phyloP scores from a whole-genome alignment of 2,888 invertebrate genomes.

The Drosophila lacicola region DNA sequence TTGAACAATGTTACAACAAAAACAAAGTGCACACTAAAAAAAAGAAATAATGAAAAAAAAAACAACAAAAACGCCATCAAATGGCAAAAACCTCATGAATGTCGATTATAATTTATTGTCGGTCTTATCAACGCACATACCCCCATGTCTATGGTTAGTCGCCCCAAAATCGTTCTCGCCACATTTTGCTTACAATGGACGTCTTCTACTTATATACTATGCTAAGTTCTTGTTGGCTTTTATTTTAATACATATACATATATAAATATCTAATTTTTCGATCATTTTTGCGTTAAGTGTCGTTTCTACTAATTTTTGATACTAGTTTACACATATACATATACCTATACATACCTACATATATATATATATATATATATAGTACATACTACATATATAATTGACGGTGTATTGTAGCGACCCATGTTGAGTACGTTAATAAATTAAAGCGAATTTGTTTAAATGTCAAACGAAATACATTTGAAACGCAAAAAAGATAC shows the following conservation, averaged over 20 bases:
- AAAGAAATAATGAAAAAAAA: constrained; percentile 19
- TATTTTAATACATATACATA: constrained; percentile 53
- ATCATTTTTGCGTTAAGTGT: constrained; percentile 72
- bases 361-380: constrained; percentile 53
- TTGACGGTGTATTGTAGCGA: constrained; percentile 72
- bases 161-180: constrained; percentile 30
- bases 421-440: constrained; percentile 77
- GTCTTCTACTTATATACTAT: constrained; percentile 64
- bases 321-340: constrained; percentile 75
- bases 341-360: constrained; percentile 26
- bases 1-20: constrained; percentile 64
- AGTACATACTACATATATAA: constrained; percentile 54
- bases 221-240: constrained; percentile 74
- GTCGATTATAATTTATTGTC: constrained; percentile 77
- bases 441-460: constrained; percentile 79
- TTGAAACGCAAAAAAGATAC: constrained; percentile 18
- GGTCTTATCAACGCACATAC: constrained; percentile 64
- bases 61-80: constrained; percentile 57
- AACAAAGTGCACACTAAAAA: constrained; percentile 40
- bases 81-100: constrained; percentile 66
- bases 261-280: constrained; percentile 61
- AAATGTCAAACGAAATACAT: constrained; percentile 61
- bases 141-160: constrained; percentile 22
- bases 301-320: constrained; percentile 78
- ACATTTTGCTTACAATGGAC: constrained; percentile 57